phyloP scores from a whole-genome alignment of 2,797 vertebrate genomes.

The Apogon talboti region DNA sequence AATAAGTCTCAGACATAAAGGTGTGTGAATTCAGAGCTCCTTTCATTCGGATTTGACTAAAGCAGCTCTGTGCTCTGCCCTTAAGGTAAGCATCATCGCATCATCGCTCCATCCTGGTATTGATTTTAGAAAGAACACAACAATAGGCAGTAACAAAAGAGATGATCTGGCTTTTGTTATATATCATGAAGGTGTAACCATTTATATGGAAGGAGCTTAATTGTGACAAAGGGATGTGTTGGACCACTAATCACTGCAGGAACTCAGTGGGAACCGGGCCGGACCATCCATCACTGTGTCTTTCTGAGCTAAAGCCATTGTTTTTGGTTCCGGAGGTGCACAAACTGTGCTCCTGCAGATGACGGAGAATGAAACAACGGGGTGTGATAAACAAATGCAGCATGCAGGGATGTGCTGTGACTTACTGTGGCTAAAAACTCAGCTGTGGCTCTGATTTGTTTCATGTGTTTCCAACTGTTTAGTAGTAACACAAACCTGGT shows the following conservation, averaged over 20 bases:
- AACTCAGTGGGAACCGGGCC: slow-evolving; percentile 36
- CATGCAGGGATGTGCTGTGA: slow-evolving; percentile 11
- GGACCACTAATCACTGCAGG: slow-evolving; percentile 42
- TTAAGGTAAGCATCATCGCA: slow-evolving; percentile 76
- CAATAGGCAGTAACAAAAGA: slow-evolving; percentile 25
- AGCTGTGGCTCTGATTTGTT: slow-evolving; percentile 5
- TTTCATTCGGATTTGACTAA: slow-evolving; percentile 53
- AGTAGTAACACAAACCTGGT: not conserved
- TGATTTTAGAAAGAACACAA: slow-evolving; percentile 29
- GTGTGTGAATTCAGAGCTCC: slow-evolving; percentile 42
- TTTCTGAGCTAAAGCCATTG: slow-evolving; percentile 45
- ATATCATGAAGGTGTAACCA: slow-evolving; percentile 2
- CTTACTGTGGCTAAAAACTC: slow-evolving; percentile 33
- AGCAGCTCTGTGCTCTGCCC: slow-evolving; percentile 48
- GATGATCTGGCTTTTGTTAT: slow-evolving; percentile 45
- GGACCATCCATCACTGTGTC: slow-evolving; percentile 26
- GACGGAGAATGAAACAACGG: slow-evolving; percentile 34
- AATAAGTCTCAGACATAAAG: slow-evolving; percentile 38
- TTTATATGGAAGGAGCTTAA: slow-evolving; percentile 20
- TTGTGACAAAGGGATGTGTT: slow-evolving; percentile 42
- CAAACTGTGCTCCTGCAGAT: slow-evolving; percentile 30
- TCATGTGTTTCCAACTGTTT: not conserved
- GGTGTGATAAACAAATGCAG: slow-evolving; percentile 38
- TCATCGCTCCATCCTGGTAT: slow-evolving; percentile 32
- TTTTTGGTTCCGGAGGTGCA: slow-evolving; percentile 38